phyloP scores from a whole-genome alignment of 2,113 vertebrate genomes.

The Gavia stellata region DNA sequence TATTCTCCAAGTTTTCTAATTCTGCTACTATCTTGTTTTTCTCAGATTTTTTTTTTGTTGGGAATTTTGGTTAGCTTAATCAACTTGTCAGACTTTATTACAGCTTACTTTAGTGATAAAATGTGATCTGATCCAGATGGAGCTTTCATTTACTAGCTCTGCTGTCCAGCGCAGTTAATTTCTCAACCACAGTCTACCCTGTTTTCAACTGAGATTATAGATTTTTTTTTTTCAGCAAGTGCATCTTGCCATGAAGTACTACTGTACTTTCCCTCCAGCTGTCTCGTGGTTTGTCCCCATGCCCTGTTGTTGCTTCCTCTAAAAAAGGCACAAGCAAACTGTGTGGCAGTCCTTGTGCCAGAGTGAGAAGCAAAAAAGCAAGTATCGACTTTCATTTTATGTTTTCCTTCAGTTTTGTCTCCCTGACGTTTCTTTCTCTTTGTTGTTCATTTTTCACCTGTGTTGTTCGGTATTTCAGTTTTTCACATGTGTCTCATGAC shows the following conservation, averaged over 20 bases:
- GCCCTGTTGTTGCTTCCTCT: neutral
- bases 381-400: neutral
- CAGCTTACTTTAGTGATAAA: conserved; percentile 7
- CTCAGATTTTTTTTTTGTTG: neutral
- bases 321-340: neutral
- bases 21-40: neutral
- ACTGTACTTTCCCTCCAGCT: neutral
- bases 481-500: neutral
- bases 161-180: neutral
- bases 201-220: neutral
- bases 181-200: neutral
- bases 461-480: neutral
- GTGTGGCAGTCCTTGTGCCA: neutral
- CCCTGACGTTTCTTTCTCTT: neutral
- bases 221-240: neutral
- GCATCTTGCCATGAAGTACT: neutral
- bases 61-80: neutral
- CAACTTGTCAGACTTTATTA: neutral
- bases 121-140: conserved; percentile 23
- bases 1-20: neutral
- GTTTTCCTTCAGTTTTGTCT: neutral
- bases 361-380: neutral
- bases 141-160: neutral
- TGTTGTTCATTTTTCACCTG: neutral
- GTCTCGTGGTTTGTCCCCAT: neutral